phyloP scores from a whole-genome alignment of 2,888 invertebrate genomes.

The Nomada hirtipes region DNA sequence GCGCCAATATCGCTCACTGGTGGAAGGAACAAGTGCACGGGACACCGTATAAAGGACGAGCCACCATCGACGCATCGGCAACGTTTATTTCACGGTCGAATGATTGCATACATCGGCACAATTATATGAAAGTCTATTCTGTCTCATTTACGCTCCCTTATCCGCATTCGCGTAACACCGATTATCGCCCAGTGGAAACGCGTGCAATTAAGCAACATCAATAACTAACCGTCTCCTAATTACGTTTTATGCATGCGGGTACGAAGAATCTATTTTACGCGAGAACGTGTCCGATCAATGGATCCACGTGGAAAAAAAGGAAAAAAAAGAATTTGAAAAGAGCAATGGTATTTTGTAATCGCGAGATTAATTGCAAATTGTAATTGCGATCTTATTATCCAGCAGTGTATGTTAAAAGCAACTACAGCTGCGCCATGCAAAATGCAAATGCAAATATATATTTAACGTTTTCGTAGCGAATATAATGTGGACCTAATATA shows the following conservation, averaged over 20 bases:
- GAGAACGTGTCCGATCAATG: slow-evolving; percentile 4
- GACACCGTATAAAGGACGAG: slow-evolving; percentile 3
- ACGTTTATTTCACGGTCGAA: slow-evolving; percentile 51
- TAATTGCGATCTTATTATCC: slow-evolving; percentile 44
- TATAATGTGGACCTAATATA: no score
- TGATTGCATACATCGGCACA: slow-evolving; percentile 50
- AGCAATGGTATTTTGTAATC: slow-evolving; percentile 18
- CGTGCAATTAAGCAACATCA: slow-evolving; percentile 62
- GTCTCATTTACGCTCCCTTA: slow-evolving; percentile 45
- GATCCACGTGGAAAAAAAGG: not conserved
- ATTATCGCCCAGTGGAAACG: slow-evolving; percentile 49
- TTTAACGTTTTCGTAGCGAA: no score
- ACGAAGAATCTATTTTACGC: slow-evolving; percentile 45
- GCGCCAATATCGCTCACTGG: not conserved
- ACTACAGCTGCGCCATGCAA: slow-evolving; percentile 26
- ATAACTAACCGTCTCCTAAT: slow-evolving; percentile 59
- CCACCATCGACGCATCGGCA: slow-evolving; percentile 22
- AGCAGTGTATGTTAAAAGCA: slow-evolving; percentile 49
- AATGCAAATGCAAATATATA: slow-evolving; percentile 27
- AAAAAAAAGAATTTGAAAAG: not conserved
- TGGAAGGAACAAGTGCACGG: not conserved
- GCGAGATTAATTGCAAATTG: slow-evolving; percentile 37
- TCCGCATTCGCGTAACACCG: slow-evolving; percentile 44
- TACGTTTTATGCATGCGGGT: slow-evolving; percentile 53
- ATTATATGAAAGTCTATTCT: slow-evolving; percentile 56